Conservation (phyloP, 2,113 vertebrate genomes). For the Eubucco bourcierii region DNA sequence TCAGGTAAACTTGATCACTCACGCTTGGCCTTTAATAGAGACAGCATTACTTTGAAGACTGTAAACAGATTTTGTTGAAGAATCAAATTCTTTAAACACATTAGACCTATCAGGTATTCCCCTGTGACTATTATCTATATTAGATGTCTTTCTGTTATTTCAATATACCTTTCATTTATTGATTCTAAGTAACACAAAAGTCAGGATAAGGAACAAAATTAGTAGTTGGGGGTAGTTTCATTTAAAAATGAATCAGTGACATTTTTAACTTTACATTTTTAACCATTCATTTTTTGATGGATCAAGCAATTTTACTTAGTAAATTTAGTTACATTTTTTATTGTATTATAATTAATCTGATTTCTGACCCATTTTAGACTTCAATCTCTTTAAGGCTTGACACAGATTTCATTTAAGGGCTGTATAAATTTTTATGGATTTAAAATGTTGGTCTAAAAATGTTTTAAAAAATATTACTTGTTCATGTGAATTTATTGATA, state of each 20-base stretch:
- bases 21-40: constrained; percentile 35
- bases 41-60: constrained; percentile 50
- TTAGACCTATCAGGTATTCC: not conserved
- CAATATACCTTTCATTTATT: not conserved
- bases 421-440: not conserved
- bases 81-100: constrained; percentile 43
- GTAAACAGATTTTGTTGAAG: constrained; percentile 54
- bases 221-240: not conserved
- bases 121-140: constrained; percentile 3
- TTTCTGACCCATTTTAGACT: not conserved
- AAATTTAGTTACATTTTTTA: not conserved
- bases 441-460: not conserved
- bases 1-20: constrained; percentile 43
- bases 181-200: not conserved
- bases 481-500: not conserved
- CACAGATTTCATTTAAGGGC: not conserved
- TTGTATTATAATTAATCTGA: not conserved
- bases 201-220: not conserved
- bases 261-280: not conserved
- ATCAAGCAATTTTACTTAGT: not conserved
- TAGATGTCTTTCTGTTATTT: not conserved
- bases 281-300: not conserved
- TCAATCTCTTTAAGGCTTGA: fast-evolving
- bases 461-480: not conserved
- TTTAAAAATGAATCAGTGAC: not conserved